Evolutionary conservation across 2,888 invertebrate genomes (phyloP), one percentile per base, ranked within the genome.

Genomic region (Arge pagana): DNA sequence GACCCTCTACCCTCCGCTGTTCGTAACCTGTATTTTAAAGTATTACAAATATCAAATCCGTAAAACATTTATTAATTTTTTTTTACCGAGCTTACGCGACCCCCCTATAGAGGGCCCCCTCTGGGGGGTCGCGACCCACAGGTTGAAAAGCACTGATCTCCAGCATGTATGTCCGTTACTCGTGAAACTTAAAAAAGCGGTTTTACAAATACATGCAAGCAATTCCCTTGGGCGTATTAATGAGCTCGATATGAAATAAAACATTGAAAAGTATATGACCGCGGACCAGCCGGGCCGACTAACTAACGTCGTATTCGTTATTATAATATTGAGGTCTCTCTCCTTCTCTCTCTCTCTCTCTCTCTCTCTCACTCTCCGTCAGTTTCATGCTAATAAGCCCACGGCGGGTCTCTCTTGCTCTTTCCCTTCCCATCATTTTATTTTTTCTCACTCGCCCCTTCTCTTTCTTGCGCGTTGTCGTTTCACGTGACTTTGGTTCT

Each of bases 321-420:
- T 64, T 61, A 64, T 64, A 63, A 64, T 64, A 61, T 58, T 56
- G 48, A 53, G 58, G 60, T 64, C 62, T 63, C 61, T 64, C 61
- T 60, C 55, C 60, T 48, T 48, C 55, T 51, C 49, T 52, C 41
- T 35, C 51, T 58, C 52, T 49, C 52, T 35, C 31, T 40, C 49
- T 40, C 40, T 49, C 8, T 40, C 58, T 26, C 35, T 40, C 26
- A 43, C n/a, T n/a, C n/a, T 40, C 41, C 48, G 39, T 35, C 39
- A 11, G 13, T 24, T 23, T 55, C 59, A 61, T 59, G 65, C 63
- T 66, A 67, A 67, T 67, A 67, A 66, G 66, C 63, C 64, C 51
- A 56, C 59, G 57, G 64, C 60, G 43, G 55, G 51, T 26, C 39
- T 37, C 39, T 24, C 30, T 10, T 26, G 2, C n/a, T n/a, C 28